Evolutionary conservation across 2,797 vertebrate genomes (phyloP), one percentile per base, ranked within the genome.

Genomic region (Hippopotamyrus pictus): DNA sequence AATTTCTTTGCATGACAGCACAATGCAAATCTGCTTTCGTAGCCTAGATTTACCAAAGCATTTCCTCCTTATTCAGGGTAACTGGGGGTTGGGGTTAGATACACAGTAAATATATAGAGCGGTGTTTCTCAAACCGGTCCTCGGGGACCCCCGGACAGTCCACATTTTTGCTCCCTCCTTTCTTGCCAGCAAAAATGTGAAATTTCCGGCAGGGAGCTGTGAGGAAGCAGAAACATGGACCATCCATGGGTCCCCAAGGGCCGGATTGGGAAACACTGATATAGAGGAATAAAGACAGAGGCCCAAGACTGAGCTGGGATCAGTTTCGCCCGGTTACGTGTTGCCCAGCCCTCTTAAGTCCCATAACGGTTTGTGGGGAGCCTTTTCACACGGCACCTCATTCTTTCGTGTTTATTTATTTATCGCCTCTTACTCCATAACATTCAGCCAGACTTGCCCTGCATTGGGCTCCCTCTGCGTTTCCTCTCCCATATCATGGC

Each of bases 201-300:
- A 65, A 22, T 65, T 8, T 65, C 25, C 5, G 62, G 62, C 62
- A 65, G 22, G 11, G 62, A 69, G 62, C 25, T 29, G 62, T 22
- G 22, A 12, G 25, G 3, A 1, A 65, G 25, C 25, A 65, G 25
- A 33, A 33, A 29, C 25, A 69, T 14, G 62, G 62, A 65, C 3
- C 8, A 25, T 65, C 62, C 25, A 6, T 4, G 62, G 25, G 3
- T 33, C 25, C 62, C 25, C 3, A 22, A 29, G 62, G 25, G 25
- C 62, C 4, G 3, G 25, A 29, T 69, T 33, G 62, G 62, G 11
- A 69, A 69, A 29, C 25, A 29, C 62, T 69, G 62, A 33, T 33
- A 12, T 33, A 29, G 25, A 33, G 62, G 25, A 82, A 46, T 83
- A 83, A 83, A 50, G 37, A 82, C 89, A 90, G 90, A 19, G 33